Base-by-base conservation (phyloP, 2,888 invertebrate genomes). In the Caenorhabditis zanzibari region DNA sequence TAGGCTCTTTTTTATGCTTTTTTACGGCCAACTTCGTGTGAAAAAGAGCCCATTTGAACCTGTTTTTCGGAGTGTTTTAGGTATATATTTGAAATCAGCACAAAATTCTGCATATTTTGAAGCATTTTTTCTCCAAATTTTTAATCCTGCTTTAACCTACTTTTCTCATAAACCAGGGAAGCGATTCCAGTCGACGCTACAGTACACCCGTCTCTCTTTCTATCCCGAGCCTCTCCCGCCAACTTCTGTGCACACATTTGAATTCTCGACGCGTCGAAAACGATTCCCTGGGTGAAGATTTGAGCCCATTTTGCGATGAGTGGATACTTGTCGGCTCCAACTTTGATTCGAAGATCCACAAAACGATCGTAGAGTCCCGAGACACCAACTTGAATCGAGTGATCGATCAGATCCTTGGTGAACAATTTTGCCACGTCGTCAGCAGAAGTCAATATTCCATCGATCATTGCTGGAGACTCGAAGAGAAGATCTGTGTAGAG, bases 381-480 rank as follows among this genome's bases (percentile, higher is more conserved):
- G 35, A 92, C 80, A 2, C 92, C 92, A 5, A 88, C 75, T 61
- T 85, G 81, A 19, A 90, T 82, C 28, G 88, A 88, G 49, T 91
- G 87, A 44, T 87, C 88, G 64, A 92, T 88, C 1, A 92, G 81
- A 74, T 92, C 92, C 61, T 88, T 88, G n/a, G 90, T 91, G 75
- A 96, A 94, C 90, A 95, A 94, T 0, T 95, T 94, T n/a, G 96
- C 95, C 24, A 97, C 95, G 1, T 95, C 95, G 91, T 95, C 95
- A 90, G 86, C 85, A 1, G 82, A 71, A 16, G 71, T 49, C 7
- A 54, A 35, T 7, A 77, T 49, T 24, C 91, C 91, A 56, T 92
- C 88, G 12, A 92, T 85, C 2, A 82, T 76, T 10, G 92, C 94
- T 0, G 96, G 95, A 74, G 95, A 95, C 93, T 96, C 96, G 24